Percentiles rank a stretch among this genome's conserved stretches.
phyloP scores from a whole-genome alignment of 64 coral and sea anemone species.

The Montipora capricornis region DNA sequence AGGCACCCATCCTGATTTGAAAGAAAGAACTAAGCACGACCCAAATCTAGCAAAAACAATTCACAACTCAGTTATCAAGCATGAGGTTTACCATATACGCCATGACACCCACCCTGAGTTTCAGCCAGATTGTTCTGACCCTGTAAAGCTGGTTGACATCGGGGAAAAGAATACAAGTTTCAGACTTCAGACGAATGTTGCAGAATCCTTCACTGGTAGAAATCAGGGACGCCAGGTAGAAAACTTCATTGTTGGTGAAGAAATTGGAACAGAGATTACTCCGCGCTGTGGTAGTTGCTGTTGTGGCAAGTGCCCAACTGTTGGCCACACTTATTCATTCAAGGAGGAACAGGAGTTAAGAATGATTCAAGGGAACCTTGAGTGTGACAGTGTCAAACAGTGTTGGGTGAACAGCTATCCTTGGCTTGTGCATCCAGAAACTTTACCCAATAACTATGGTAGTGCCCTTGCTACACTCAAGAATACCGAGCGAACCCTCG shows the following conservation, averaged over 20 bases:
- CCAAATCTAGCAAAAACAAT: background rate
- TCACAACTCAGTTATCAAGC: no score
- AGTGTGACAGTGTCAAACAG: slow-evolving; percentile 48
- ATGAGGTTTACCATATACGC: no score
- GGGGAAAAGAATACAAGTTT: background rate
- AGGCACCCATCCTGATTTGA: no score
- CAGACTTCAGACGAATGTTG: slow-evolving; percentile 4
- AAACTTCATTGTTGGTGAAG: slow-evolving; percentile 38
- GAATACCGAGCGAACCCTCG: slow-evolving; percentile 55
- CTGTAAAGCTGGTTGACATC: background rate
- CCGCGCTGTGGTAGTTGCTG: slow-evolving; percentile 45
- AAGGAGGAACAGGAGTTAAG: slow-evolving; percentile 71
- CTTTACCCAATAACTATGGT: slow-evolving; percentile 60
- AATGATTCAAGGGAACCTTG: slow-evolving; percentile 58
- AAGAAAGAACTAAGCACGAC: slow-evolving; percentile 1
- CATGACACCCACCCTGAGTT: no score
- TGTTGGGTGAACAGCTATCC: slow-evolving; percentile 75
- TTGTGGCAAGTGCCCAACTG: slow-evolving; percentile 49
- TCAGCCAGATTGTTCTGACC: slow-evolving; percentile 14
- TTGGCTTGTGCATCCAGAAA: slow-evolving; percentile 46
- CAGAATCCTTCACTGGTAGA: background rate
- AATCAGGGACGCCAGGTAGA: slow-evolving; percentile 7
- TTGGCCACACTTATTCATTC: slow-evolving; percentile 63
- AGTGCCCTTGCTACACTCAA: slow-evolving; percentile 50
- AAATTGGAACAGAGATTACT: slow-evolving; percentile 46